A percentile compares a stretch with the other conserved stretches of the same genome.
Conservation (phyloP, 2,888 invertebrate species). For the Schizaphis graminum region DNA sequence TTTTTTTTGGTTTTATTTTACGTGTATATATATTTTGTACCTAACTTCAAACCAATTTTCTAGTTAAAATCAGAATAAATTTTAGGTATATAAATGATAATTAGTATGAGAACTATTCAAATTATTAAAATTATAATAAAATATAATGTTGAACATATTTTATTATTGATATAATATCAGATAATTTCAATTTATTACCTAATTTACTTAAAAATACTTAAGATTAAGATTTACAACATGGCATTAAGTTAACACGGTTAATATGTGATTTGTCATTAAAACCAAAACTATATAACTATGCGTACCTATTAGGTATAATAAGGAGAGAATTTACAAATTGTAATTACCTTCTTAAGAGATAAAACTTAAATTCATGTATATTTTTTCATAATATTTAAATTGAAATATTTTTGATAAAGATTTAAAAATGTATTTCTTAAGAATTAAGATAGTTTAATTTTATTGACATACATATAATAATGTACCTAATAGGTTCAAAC, state of each 20-base stretch:
- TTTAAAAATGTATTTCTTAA: background rate
- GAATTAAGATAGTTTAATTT: background rate
- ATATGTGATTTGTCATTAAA: background rate
- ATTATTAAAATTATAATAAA: too few species aligned
- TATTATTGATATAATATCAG: background rate
- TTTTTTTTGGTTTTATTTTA: background rate
- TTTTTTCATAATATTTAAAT: background rate
- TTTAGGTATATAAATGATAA: background rate
- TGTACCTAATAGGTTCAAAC: background rate
- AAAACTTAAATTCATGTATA: background rate
- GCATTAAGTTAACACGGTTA: background rate
- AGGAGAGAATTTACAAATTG: background rate
- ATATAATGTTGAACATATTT: background rate
- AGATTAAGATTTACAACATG: background rate
- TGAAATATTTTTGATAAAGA: background rate
- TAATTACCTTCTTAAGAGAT: background rate
- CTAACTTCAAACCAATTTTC: background rate
- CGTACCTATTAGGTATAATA: background rate
- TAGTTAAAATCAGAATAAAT: background rate
- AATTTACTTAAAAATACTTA: background rate
- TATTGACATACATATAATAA: background rate
- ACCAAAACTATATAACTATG: conserved; percentile 10
- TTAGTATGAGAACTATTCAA: background rate
- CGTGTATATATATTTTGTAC: background rate
- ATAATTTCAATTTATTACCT: background rate